These are phyloP conservation scores for Calvadosia cruxmelitensis DNA, from an alignment of 30 jellyfish, hydroid and myxozoan species.

Conservation along the genomic window DNA sequence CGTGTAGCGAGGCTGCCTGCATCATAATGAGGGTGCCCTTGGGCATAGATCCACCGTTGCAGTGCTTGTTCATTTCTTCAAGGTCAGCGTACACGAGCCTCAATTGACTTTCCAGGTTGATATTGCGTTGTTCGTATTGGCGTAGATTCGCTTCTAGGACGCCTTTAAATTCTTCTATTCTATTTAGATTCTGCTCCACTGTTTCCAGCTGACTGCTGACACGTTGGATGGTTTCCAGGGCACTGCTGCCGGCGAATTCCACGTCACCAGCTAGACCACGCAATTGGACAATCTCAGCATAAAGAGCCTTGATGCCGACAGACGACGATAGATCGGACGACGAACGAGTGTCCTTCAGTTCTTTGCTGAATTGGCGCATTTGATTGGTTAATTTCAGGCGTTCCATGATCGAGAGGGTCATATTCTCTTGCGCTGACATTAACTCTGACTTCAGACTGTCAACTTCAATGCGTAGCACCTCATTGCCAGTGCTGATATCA, in stretches of 20 bases:
- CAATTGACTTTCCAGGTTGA: constrained; percentile 58
- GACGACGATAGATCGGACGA: constrained; percentile 15
- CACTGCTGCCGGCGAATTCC: constrained; percentile 51
- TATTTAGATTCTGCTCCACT: constrained; percentile 51
- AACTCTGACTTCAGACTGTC: constrained; percentile 39
- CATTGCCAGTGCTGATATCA: constrained; percentile 37
- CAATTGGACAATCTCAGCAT: constrained; percentile 37
- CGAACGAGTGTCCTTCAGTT: constrained; percentile 15
- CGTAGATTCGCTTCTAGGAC: constrained; percentile 51
- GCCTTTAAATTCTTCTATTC: constrained; percentile 48
- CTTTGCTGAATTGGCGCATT: constrained; percentile 47
- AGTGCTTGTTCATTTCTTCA: constrained; percentile 47
- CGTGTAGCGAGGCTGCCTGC: constrained; percentile 61
- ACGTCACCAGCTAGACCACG: constrained; percentile 33
- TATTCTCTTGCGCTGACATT: constrained; percentile 58
- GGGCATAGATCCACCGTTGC: constrained; percentile 27
- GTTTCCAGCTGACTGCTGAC: constrained; percentile 50
- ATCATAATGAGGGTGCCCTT: constrained; percentile 60
- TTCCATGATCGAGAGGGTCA: constrained; percentile 64
- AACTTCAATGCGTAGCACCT: constrained; percentile 21
- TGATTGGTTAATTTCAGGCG: constrained; percentile 70
- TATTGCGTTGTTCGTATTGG: constrained; percentile 59
- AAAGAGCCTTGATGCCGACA: constrained; percentile 42
- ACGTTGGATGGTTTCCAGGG: constrained; percentile 40
- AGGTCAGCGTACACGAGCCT: constrained; percentile 43